These are phyloP conservation scores for Gadopsis marmoratus DNA, from an alignment of 2,797 vertebrate species.

Conservation along the genomic window DNA sequence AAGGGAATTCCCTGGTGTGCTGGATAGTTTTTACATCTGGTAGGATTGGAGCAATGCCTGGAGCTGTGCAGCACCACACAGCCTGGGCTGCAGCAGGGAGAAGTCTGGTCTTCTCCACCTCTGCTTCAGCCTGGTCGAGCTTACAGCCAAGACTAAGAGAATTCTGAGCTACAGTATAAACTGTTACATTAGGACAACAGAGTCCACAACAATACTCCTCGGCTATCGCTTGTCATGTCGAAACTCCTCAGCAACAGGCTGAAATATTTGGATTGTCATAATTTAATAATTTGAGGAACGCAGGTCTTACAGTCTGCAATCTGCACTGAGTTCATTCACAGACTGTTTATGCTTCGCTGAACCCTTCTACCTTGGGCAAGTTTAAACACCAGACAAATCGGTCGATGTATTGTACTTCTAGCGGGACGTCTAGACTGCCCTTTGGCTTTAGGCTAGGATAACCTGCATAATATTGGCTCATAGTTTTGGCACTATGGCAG, in stretches of 20 bases:
- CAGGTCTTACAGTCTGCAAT: slow-evolving; percentile 26
- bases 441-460: slow-evolving; percentile 54
- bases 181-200: slow-evolving; percentile 48
- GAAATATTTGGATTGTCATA: slow-evolving; percentile 39
- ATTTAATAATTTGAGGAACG: slow-evolving; percentile 21
- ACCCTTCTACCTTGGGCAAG: slow-evolving; percentile 56
- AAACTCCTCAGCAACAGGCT: slow-evolving; percentile 38
- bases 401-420: slow-evolving; percentile 68
- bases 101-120: slow-evolving; percentile 60
- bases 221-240: slow-evolving; percentile 32
- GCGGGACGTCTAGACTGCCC: slow-evolving; percentile 73
- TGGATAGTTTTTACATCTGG: slow-evolving; percentile 93
- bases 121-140: slow-evolving; percentile 50
- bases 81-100: slow-evolving; percentile 63
- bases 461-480: slow-evolving; percentile 49
- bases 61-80: slow-evolving; percentile 80
- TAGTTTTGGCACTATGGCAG: slow-evolving; percentile 35
- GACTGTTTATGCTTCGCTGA: slow-evolving; percentile 60
- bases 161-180: slow-evolving; percentile 45
- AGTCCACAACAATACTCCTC: slow-evolving; percentile 31
- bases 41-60: slow-evolving; percentile 83
- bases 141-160: slow-evolving; percentile 51
- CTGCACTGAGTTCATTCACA: slow-evolving; percentile 44
- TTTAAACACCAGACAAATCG: slow-evolving; percentile 72
- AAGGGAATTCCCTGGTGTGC: slow-evolving; percentile 96